phyloP scores from a whole-genome alignment of 2,888 invertebrate species.

The Harpalus rufipes region DNA sequence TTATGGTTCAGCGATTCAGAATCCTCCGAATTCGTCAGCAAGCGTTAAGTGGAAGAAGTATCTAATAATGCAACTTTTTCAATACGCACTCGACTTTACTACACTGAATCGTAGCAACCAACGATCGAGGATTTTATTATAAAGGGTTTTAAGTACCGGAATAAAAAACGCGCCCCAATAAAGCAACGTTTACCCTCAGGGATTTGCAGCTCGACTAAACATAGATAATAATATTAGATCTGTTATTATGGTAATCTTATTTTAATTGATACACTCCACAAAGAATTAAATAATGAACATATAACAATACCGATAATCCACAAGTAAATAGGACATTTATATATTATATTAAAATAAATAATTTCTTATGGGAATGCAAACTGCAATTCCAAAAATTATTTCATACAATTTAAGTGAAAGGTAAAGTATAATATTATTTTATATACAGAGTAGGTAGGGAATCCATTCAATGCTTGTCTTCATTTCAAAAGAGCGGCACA shows the following conservation, averaged over 20 bases:
- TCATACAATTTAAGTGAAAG: no score
- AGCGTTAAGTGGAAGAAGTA: constrained; percentile 27
- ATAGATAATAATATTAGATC: constrained; percentile 47
- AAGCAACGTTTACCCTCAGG: constrained; percentile 8
- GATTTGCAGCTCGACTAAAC: constrained; percentile 24
- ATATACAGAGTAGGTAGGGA: no score
- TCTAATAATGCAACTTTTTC: constrained; percentile 29
- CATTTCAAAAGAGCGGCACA: no score
- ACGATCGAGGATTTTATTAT: constrained; percentile 41
- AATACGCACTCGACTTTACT: constrained; percentile 49
- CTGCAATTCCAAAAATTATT: no score
- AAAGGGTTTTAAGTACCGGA: constrained; percentile 54
- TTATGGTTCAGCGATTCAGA: no score
- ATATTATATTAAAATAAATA: no score
- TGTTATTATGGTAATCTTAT: constrained; percentile 43
- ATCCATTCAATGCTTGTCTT: no score
- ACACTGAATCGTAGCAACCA: constrained; percentile 28
- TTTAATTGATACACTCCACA: constrained; percentile 41
- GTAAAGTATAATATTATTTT: no score
- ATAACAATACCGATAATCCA: no score
- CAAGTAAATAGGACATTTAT: no score
- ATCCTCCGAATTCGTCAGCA: neutral
- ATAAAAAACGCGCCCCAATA: constrained; percentile 53
- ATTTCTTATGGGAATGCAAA: no score
- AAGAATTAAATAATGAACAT: neutral